A percentile compares a stretch with the other conserved stretches of the same genome.
Conservation (phyloP, 2,888 invertebrate genomes). For the Orchesellides sinensis region DNA sequence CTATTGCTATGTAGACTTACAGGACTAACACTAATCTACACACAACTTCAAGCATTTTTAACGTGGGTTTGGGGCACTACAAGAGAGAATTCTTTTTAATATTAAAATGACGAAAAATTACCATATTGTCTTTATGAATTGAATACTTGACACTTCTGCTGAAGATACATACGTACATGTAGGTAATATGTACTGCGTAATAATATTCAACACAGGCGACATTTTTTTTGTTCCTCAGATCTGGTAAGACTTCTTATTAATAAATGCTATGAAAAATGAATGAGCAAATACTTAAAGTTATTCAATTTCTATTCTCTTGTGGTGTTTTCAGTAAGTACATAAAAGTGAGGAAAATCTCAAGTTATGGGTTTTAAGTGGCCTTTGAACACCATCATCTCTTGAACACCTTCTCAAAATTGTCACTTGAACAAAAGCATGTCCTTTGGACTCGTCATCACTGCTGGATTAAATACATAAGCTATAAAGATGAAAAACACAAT, state of each 20-base stretch:
- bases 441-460: slow-evolving; percentile 33
- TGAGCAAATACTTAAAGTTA: slow-evolving; percentile 14
- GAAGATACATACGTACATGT: not conserved
- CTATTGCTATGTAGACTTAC: not conserved
- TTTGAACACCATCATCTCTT: slow-evolving; percentile 31
- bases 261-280: not conserved
- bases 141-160: not conserved
- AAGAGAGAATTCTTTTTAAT: not conserved
- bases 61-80: slow-evolving; percentile 11
- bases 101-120: not conserved
- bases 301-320: slow-evolving; percentile 2
- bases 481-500: too few species aligned
- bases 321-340: slow-evolving; percentile 27
- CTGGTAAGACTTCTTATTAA: not conserved
- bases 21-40: too few species aligned
- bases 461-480: slow-evolving; percentile 1
- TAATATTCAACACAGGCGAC: not conserved
- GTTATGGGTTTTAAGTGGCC: slow-evolving; percentile 35
- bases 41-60: slow-evolving; percentile 10
- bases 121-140: not conserved
- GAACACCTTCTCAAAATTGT: slow-evolving; percentile 42
- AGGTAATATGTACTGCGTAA: too few species aligned
- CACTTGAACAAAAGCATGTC: slow-evolving; percentile 17
- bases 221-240: not conserved
- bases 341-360: slow-evolving; percentile 28